Base-by-base conservation (phyloP, 1,140 invertebrate species). In the Rhyzopertha dominica region DNA sequence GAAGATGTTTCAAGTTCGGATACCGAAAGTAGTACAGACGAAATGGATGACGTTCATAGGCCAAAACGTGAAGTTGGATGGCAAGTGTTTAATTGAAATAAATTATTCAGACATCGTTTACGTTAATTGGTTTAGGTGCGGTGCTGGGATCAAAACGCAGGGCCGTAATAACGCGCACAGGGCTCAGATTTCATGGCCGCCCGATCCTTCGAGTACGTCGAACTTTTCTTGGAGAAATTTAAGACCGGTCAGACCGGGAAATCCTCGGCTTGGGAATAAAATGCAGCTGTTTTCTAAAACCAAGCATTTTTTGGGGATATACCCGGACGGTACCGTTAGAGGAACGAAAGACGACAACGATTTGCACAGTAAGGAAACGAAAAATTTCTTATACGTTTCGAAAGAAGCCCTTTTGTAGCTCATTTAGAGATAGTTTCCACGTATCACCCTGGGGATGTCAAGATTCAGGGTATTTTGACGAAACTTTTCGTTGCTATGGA, bases 401-500 rank as follows among this genome's bases (percentile, higher is more conserved):
- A 49, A 17, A 12, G 35, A 19, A n/a, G 9, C 14, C 18, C 28
- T 9, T 39, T 59, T 61, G 44, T 34, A 80, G 79, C 74, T 10
- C 61, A 77, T 47, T 57, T 82, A 42, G 72, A 79, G 49, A 62
- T 82, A 34, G 69, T 67, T 24, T 68, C 73, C 2, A 70, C 68
- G 9, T 75, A 60, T 34, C 52, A 52, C 49, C 64, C 44, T 51
- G 76, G 72, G 5, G 70, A 81, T 51, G 71, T 82, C 14, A 63
- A 71, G 51, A 76, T 82, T 34, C 67, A 69, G 60, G 77, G 73
- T 34, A 59, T 75, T n/a, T 67, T 77, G 45, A 74, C 75, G 2
- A 72, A 74, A 20, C 55, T 75, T 1, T 82, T 74, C 48, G 58
- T 84, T 13, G 79, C 78, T 10, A 81, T 82, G 66, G 73, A 79